Evolutionary conservation across 2,797 vertebrate species (phyloP), one percentile per base, ranked within the genome.

Genomic region (Thripadectes ignobilis): DNA sequence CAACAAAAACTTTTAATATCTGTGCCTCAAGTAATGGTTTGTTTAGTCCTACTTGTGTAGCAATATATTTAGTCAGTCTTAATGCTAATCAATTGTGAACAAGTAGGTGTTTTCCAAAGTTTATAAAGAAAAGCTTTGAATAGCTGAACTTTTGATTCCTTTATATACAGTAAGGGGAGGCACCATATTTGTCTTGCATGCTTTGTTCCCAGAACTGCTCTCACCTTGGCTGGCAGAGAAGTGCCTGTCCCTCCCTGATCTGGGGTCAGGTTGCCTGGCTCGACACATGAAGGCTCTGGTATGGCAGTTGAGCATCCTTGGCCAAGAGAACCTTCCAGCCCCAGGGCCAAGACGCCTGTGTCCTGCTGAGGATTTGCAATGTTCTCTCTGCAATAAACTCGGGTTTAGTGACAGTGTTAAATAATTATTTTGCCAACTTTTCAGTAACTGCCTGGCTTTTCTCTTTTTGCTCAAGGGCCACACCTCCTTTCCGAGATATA

Each of bases 281-380:
- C 0, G 1, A 18, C 1, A 18, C 20, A 34, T 1, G 8, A 51
- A 32, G 66, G 46, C 21, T 52, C 23, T 15, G 12, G 21, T 7
- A 7, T 10, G 18, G 34, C 14, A 3, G 22, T 0, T 0, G 5
- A 73, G 7, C 63, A 62, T 63, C 66, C 69, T 76, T 1, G 0
- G 36, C 48, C 5, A 2, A 36, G 51, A n/a, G 38, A 61, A 34
- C 38, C 38, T 54, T 41, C 41, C 72, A 86, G 71, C 61, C 62
- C 61, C 38, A 11, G 41, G 45, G 45, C 62, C 5, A 8, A 5
- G 22, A 38, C 0, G 1, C 46, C 39, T 5, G 1, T 1, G 2
- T 46, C 38, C 65, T 15, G 7, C 51, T 3, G 7, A 43, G 57
- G 61, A 51, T 77, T 80, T 96, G 10, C 63, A 32, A 0, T 29